Evolutionary conservation across 2,113 vertebrate species (phyloP), one percentile per base, ranked within the genome.

Genomic region (Eleginops maclovinus): DNA sequence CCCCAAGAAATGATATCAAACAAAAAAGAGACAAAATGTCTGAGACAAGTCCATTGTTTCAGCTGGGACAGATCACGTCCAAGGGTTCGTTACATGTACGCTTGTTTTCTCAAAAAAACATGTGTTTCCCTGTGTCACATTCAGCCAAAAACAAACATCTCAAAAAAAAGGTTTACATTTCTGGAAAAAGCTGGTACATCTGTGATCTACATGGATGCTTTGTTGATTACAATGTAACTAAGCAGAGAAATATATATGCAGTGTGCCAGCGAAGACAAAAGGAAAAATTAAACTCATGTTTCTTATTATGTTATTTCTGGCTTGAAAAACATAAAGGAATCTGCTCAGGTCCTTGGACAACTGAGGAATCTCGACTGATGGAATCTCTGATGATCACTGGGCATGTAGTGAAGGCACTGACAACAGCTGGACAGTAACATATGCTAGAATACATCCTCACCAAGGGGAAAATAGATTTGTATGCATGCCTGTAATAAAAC

Each of bases 381-480:
- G 79, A 87, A 82, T 77, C 63, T 59, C 49, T 55, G 58, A 83
- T 50, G 72, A 84, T 83, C 75, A 67, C 75, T 79, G 75, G 50
- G 88, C 87, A 77, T 72, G 82, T 80, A 71, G 79, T 76, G 89
- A 94, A 93, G 93, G 92, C 92, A 94, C 90, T 81, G 75, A 87
- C 89, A 72, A 88, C 73, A 91, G 51, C 76, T 86, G 74, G 77
- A 87, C 81, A 63, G 78, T 54, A 4, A 62, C 44, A 49, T 13
- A 55, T 43, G 82, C 75, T 59, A 75, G 72, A 74, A 82, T 59
- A 77, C 15, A 65, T 77, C 70, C 59, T 82, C 59, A 54, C 54
- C 81, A 68, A 62, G 76, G 67, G 64, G 76, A 79, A 77, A 75
- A 83, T 6, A 65, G 61, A 72, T 28, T 41, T 70, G 67, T 72